Evolutionary conservation across 2,888 invertebrate genomes (phyloP).

Genomic region (Tridacna gigas): DNA sequence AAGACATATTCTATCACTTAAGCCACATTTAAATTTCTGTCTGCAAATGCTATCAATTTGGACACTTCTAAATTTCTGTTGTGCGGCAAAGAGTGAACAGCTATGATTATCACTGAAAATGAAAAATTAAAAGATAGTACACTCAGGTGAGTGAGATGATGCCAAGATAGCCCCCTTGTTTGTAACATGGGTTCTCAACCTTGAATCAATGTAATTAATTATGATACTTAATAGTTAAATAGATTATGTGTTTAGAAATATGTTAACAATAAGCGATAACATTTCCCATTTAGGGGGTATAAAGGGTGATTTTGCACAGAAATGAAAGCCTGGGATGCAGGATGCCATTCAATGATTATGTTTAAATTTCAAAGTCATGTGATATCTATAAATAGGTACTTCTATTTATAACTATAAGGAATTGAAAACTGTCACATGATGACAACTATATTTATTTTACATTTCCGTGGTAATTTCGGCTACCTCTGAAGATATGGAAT

Average conservation of each 20-base stretch:
- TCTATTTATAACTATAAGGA: conserved; percentile 47
- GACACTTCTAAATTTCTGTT: no score
- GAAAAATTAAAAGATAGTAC: no score
- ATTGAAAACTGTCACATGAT: conserved; percentile 36
- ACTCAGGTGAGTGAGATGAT: no score
- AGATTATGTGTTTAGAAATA: conserved; percentile 14
- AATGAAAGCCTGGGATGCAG: conserved; percentile 28
- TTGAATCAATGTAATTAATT: conserved; percentile 14
- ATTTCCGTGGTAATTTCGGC: conserved; percentile 56
- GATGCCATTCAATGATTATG: conserved; percentile 56
- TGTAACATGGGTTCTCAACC: conserved; percentile 32
- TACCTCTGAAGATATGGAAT: conserved; percentile 61
- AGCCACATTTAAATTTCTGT: no score
- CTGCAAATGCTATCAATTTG: no score
- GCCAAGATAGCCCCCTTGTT: no score
- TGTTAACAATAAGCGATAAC: neutral
- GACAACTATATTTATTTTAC: conserved; percentile 53
- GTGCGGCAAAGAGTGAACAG: no score
- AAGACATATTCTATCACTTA: no score
- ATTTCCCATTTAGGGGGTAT: neutral
- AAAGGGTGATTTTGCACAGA: neutral
- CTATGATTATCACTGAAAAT: no score
- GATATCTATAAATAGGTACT: conserved; percentile 62
- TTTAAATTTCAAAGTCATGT: conserved; percentile 41
- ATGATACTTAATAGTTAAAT: conserved; percentile 13